Evolutionary conservation across 2,113 vertebrate species (phyloP).

Genomic region (Mirza zaza): DNA sequence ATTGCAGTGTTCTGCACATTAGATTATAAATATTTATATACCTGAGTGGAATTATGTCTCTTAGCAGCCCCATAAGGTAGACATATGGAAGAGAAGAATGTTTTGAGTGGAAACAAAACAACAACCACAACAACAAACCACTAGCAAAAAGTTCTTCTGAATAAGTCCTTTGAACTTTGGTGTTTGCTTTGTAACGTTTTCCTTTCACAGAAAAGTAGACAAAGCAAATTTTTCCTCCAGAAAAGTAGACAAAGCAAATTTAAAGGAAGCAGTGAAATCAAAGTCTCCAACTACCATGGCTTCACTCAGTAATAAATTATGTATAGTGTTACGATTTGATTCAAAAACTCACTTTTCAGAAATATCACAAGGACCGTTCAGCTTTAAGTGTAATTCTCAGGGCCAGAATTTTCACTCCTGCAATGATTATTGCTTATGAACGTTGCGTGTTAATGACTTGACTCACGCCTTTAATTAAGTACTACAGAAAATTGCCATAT

Average conservation of each 20-base stretch:
- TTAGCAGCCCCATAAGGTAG: constrained; percentile 37
- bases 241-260: neutral
- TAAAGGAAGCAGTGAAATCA: neutral
- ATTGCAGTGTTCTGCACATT: neutral
- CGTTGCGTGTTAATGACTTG: neutral
- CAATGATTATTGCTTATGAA: neutral
- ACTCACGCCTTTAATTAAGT: neutral
- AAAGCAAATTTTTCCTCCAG: neutral
- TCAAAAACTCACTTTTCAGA: neutral
- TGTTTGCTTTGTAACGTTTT: neutral
- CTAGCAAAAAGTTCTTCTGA: neutral
- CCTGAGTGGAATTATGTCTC: constrained; percentile 40
- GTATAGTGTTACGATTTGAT: neutral
- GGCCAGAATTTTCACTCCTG: neutral
- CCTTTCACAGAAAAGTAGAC: neutral
- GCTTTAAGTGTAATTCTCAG: neutral
- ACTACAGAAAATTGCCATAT: neutral
- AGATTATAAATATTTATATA: constrained; percentile 62
- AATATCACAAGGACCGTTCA: neutral
- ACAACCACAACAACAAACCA: neutral
- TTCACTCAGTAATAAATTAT: neutral
- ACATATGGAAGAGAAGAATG: neutral
- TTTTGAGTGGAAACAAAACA: constrained; percentile 36
- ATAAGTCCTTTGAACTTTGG: neutral
- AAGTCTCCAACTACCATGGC: accelerated